Evolutionary conservation across 2,113 vertebrate genomes (phyloP).

Genomic region (mouse (Mus musculus)): DNA sequence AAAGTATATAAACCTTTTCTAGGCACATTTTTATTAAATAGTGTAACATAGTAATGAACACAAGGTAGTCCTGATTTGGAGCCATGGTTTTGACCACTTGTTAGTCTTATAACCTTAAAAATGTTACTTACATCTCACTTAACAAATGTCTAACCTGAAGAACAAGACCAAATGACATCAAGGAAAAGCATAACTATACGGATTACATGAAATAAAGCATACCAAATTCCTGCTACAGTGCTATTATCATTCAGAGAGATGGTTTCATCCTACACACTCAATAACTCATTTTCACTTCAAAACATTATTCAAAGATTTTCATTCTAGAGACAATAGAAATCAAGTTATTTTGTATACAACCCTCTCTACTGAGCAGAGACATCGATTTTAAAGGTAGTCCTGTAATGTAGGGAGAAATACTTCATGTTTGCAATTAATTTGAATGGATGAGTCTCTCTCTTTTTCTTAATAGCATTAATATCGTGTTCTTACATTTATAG

Average conservation of each 20-base stretch:
- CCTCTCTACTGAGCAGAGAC: background rate
- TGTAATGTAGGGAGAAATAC: background rate
- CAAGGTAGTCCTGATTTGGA: background rate
- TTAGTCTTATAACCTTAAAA: background rate
- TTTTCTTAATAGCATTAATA: background rate
- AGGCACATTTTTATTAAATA: background rate
- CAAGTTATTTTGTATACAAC: background rate
- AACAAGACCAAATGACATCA: background rate
- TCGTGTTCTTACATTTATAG: constrained; percentile 1
- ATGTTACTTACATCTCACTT: background rate
- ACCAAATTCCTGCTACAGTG: background rate
- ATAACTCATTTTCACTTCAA: constrained; percentile 37
- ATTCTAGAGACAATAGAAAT: constrained; percentile 5
- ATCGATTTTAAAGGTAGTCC: background rate
- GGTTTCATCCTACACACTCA: background rate
- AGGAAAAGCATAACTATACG: background rate
- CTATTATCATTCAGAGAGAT: constrained; percentile 1
- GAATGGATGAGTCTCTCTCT: background rate
- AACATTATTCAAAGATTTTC: background rate
- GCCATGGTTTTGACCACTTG: background rate
- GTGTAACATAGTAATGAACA: background rate
- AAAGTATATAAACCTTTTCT: background rate
- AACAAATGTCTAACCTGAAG: constrained; percentile 1
- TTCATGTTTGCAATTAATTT: constrained; percentile 14
- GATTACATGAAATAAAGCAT: background rate